Percentiles rank a stretch among this genome's conserved stretches.
Conservation (phyloP, 2,113 vertebrate genomes). For the Aspidoscelis tigris region DNA sequence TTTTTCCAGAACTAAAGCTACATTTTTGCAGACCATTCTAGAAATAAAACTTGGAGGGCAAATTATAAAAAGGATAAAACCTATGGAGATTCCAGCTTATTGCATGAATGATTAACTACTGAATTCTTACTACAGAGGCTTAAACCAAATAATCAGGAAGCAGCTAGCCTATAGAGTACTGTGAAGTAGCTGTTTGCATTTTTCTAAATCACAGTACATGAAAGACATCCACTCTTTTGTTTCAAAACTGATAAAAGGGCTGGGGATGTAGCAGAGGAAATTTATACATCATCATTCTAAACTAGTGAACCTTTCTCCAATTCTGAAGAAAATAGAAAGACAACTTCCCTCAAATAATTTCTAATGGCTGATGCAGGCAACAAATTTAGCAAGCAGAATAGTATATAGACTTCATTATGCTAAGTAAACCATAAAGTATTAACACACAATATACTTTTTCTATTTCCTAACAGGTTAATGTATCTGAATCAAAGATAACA, state of each 20-base stretch:
- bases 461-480: conserved; percentile 82
- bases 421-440: neutral
- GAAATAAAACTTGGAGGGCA: neutral
- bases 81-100: neutral
- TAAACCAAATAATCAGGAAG: neutral
- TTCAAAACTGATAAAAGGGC: neutral
- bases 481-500: conserved; percentile 94
- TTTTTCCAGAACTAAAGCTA: neutral
- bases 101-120: neutral
- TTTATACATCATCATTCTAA: neutral
- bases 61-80: neutral
- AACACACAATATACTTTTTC: neutral
- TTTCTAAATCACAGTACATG: neutral
- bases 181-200: neutral
- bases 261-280: neutral
- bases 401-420: neutral
- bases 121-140: neutral
- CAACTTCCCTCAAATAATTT: neutral
- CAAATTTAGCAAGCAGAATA: neutral
- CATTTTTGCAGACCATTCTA: neutral
- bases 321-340: neutral
- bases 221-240: neutral
- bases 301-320: neutral
- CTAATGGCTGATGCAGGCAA: neutral
- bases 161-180: neutral